phyloP scores from a whole-genome alignment of 2,888 invertebrate genomes.

The Ctena decussata region DNA sequence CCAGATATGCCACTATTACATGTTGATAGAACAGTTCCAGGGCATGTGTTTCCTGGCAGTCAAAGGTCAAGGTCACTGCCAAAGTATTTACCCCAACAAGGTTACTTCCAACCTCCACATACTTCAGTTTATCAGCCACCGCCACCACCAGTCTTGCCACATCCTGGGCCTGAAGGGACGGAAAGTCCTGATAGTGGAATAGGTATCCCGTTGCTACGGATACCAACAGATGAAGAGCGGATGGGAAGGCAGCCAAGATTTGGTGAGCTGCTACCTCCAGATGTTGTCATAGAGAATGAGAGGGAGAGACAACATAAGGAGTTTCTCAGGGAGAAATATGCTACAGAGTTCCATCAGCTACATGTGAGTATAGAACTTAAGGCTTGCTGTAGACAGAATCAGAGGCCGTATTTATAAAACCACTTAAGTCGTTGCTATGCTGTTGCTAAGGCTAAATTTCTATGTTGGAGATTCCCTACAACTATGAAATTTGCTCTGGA shows the following conservation, averaged over 20 bases:
- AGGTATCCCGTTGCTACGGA: constrained; percentile 68
- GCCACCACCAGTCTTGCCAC: constrained; percentile 19
- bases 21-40: constrained; percentile 63
- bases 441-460: too few relatives aligned
- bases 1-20: constrained; percentile 71
- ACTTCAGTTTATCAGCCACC: constrained; percentile 13
- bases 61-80: constrained; percentile 49
- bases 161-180: constrained; percentile 7
- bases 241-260: constrained; percentile 64
- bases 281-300: constrained; percentile 64
- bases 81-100: constrained; percentile 47
- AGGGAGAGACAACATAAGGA: constrained; percentile 64
- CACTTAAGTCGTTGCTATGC: too few relatives aligned
- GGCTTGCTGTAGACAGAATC: too few relatives aligned
- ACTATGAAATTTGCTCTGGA: too few relatives aligned
- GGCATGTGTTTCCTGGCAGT: constrained; percentile 47
- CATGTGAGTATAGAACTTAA: too few relatives aligned
- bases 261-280: constrained; percentile 74
- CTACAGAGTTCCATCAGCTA: constrained; percentile 62
- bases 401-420: too few relatives aligned
- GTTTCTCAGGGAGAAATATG: constrained; percentile 57
- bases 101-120: constrained; percentile 33
- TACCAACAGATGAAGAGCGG: constrained; percentile 62
- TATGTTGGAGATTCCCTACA: too few relatives aligned
- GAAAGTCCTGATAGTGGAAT: constrained; percentile 64